These are phyloP conservation scores for Pristionchus maxplancki DNA, from an alignment of 2,888 invertebrate genomes.

Conservation along the genomic window DNA sequence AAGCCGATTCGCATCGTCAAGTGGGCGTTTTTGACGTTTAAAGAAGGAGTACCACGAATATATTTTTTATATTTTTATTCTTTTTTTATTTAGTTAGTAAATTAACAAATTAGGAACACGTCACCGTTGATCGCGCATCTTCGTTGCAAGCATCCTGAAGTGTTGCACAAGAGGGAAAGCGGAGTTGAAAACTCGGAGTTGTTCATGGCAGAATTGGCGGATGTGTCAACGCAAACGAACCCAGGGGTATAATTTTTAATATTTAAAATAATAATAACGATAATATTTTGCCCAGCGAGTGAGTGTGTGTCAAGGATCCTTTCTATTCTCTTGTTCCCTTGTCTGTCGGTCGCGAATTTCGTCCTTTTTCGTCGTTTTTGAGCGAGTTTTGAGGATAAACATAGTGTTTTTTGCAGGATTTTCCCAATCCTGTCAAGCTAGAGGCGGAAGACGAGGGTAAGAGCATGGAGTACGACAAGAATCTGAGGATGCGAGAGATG, in stretches of 20 bases:
- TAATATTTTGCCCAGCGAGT: too few species aligned
- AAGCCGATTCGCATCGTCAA: neutral
- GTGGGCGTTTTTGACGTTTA: neutral
- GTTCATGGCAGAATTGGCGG: neutral
- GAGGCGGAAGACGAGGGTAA: neutral
- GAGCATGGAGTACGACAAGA: slow-evolving; percentile 31
- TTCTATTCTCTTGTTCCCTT: too few species aligned
- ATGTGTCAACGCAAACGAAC: neutral
- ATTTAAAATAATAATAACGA: too few species aligned
- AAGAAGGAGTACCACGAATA: too few species aligned
- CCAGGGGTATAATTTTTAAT: neutral
- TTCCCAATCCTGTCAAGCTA: neutral
- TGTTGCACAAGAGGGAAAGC: neutral
- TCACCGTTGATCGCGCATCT: neutral
- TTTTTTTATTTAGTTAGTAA: neutral
- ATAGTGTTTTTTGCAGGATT: neutral
- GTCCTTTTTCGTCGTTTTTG: too few species aligned
- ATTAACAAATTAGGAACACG: slow-evolving; percentile 1
- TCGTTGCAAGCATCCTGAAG: neutral
- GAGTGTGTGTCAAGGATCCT: too few species aligned
- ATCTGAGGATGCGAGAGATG: slow-evolving; percentile 42
- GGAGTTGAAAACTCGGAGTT: neutral
- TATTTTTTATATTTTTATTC: too few species aligned
- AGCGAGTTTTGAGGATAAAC: too few species aligned
- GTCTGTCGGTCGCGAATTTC: too few species aligned